These are phyloP conservation scores for Gymnopithys bicolor DNA, from an alignment of 2,797 vertebrate genomes.

Conservation along the genomic window DNA sequence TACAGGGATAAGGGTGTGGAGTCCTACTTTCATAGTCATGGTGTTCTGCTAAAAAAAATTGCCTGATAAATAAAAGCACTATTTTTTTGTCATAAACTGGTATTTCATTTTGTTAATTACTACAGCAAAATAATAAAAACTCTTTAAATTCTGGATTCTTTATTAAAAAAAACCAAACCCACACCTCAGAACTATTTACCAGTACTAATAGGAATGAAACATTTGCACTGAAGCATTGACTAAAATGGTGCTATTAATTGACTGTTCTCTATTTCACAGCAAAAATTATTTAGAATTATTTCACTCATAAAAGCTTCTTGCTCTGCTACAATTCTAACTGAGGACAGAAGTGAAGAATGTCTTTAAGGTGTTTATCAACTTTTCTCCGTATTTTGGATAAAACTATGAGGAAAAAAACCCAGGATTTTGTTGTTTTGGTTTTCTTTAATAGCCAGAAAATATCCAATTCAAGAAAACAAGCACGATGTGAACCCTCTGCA, in stretches of 20 bases:
- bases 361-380: neutral
- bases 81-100: neutral
- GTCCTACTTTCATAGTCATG: neutral
- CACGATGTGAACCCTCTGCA: neutral
- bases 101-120: neutral
- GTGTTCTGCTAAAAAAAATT: neutral
- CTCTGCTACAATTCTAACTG: neutral
- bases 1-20: neutral
- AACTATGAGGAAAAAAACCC: neutral
- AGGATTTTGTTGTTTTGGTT: neutral
- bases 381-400: neutral
- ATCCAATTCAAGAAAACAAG: neutral
- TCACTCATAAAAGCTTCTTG: neutral
- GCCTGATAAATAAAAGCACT: neutral
- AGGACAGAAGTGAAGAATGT: neutral
- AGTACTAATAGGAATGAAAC: neutral
- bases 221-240: neutral
- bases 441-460: neutral
- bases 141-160: neutral
- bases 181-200: neutral
- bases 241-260: neutral
- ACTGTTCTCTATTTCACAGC: neutral
- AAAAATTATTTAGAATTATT: neutral
- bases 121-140: neutral
- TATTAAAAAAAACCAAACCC: fast-evolving